Evolutionary conservation across 1,140 invertebrate species (phyloP), one percentile per base, ranked within the genome.

Genomic region (Muscidifurax raptorellus): DNA sequence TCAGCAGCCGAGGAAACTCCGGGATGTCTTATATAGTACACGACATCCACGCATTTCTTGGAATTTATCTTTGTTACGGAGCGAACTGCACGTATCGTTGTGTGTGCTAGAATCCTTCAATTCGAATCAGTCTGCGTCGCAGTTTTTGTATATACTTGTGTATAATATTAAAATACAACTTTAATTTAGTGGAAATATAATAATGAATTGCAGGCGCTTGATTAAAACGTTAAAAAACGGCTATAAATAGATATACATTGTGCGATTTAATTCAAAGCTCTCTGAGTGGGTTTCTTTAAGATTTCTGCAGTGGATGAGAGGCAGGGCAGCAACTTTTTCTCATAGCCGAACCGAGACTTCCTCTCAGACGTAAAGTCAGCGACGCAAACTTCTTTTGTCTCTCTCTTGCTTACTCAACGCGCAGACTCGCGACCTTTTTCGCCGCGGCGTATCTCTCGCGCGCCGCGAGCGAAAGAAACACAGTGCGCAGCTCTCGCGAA

Each of bases 351-450:
- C 64, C 27, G 30, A 64, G 75, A 85, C 47, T 80, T 81, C 72
- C 78, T 81, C 30, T 74, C 12, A 78, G 71, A 84, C n/a, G 78
- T 28, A 80, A 80, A 74, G 36, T 76, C 69, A 25, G 27, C 32
- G 36, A 59, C 32, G 47, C 28, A 71, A 85, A 82, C 84, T 78
- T 82, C 80, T 82, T 85, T 82, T 85, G 74, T 82, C 69, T 82
- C 72, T 71, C 59, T 59, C 22, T 22, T n/a, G n/a, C 52, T 22
- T 7, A 22, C 52, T 59, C 22, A n/a, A 1, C 7, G 10, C 22
- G 27, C 47, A 85, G 79, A 81, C n/a, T n/a, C n/a, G n/a, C 52
- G 64, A 85, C 78, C n/a, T 77, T 85, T 85, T 67, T 69, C 32
- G 9, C 44, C 22, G 12, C 47, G 71, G 27, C 71, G 82, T 82